A percentile compares a stretch with the other conserved stretches of the same genome.
phyloP scores from a whole-genome alignment of 2,797 vertebrate species.

The Phataginus tricuspis region DNA sequence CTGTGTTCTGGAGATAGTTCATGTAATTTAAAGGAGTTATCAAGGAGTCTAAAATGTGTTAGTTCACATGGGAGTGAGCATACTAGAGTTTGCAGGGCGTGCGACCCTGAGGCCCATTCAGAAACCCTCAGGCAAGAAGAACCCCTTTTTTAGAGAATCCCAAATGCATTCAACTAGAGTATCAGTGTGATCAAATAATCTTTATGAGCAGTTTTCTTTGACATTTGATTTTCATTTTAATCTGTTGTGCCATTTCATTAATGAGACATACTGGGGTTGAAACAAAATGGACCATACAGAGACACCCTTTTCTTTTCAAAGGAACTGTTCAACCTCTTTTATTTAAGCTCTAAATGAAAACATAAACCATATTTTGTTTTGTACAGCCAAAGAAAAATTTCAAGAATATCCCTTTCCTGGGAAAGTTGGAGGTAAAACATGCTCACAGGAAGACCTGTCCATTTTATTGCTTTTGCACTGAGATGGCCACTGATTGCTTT shows the following conservation, averaged over 20 bases:
- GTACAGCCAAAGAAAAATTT: constrained; percentile 75
- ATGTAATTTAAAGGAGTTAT: not conserved
- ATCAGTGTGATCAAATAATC: not conserved
- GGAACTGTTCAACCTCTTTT: not conserved
- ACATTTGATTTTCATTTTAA: not conserved
- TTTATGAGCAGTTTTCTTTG: not conserved
- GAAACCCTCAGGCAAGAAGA: not conserved
- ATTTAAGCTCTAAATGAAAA: constrained; percentile 52
- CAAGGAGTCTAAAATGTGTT: not conserved
- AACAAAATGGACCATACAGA: not conserved
- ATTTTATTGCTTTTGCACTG: constrained; percentile 78
- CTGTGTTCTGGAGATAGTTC: not conserved
- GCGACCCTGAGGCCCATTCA: not conserved
- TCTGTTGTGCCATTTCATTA: not conserved
- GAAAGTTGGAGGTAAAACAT: constrained; percentile 83
- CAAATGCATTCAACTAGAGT: not conserved
- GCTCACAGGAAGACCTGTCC: constrained; percentile 59
- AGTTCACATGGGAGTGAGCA: not conserved
- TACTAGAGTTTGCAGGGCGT: not conserved
- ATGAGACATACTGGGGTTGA: not conserved
- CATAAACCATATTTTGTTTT: constrained; percentile 67
- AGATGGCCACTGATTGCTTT: constrained; percentile 80
- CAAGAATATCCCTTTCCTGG: constrained; percentile 77
- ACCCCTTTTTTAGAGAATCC: not conserved
- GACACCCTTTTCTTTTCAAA: not conserved